Conservation (phyloP, 2,888 invertebrate genomes). For the Ichneumoninae sp. region DNA sequence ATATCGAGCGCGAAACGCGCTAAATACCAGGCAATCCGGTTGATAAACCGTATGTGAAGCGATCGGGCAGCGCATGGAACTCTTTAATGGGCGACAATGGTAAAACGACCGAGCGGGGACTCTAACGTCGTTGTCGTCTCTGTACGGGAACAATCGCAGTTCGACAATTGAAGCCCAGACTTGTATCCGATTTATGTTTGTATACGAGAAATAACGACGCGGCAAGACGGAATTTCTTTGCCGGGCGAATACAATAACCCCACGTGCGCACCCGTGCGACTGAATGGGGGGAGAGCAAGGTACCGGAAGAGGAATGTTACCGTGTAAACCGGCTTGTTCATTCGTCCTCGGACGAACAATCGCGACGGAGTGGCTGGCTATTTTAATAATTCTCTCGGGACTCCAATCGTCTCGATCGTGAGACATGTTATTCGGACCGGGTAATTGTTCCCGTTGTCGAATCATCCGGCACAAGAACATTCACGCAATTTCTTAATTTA, state of each 20-base stretch:
- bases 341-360: conserved; percentile 34
- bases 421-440: conserved; percentile 27
- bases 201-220: conserved; percentile 23
- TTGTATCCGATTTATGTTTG: conserved; percentile 24
- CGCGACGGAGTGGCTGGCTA: not conserved
- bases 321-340: conserved; percentile 10
- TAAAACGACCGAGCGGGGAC: conserved; percentile 34
- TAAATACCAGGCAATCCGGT: conserved; percentile 12
- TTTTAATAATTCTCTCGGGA: conserved; percentile 36
- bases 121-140: conserved; percentile 26
- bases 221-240: conserved; percentile 43
- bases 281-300: not conserved
- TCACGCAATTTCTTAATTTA: not conserved
- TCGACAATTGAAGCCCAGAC: conserved; percentile 27
- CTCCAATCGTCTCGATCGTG: conserved; percentile 13
- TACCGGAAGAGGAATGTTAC: conserved; percentile 5
- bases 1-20: conserved; percentile 15
- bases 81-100: conserved; percentile 51
- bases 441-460: conserved; percentile 38
- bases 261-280: not conserved
- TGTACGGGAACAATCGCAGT: conserved; percentile 27
- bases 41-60: conserved; percentile 1
- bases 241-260: conserved; percentile 36
- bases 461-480: not conserved
- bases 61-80: conserved; percentile 9